Conservation (phyloP, 2,797 vertebrate species). For the Megalops cyprinoides region DNA sequence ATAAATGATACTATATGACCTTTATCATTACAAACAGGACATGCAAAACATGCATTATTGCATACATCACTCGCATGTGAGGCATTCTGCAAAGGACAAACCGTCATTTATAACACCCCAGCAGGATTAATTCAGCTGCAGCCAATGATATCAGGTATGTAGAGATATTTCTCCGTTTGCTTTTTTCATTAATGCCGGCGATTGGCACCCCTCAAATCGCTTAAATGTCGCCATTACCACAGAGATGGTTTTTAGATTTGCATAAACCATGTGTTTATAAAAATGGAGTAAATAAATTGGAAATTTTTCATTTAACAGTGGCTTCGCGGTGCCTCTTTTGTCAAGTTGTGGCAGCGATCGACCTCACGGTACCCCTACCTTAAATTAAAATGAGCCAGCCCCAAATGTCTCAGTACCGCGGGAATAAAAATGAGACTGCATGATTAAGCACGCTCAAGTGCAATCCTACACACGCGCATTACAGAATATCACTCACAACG, state of each 20-base stretch:
- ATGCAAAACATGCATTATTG: slow-evolving; percentile 83
- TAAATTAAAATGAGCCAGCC: slow-evolving; percentile 21
- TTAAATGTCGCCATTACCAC: slow-evolving; percentile 67
- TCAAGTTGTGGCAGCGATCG: slow-evolving; percentile 23
- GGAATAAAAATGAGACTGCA: slow-evolving; percentile 5
- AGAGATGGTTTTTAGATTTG: slow-evolving; percentile 78
- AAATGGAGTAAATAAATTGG: slow-evolving; percentile 67
- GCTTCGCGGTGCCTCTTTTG: slow-evolving; percentile 39
- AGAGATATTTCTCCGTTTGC: slow-evolving; percentile 59
- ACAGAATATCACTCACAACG: not conserved
- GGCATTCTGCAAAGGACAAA: slow-evolving; percentile 79
- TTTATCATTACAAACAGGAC: slow-evolving; percentile 86
- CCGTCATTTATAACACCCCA: slow-evolving; percentile 86
- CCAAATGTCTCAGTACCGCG: not conserved
- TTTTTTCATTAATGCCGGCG: slow-evolving; percentile 71
- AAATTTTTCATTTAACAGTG: slow-evolving; percentile 76
- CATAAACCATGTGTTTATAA: slow-evolving; percentile 81
- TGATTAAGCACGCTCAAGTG: slow-evolving; percentile 11
- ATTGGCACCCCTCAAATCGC: slow-evolving; percentile 71
- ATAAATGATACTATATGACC: slow-evolving; percentile 90
- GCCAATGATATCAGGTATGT: slow-evolving; percentile 73
- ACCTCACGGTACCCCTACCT: slow-evolving; percentile 9
- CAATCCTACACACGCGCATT: slow-evolving; percentile 17
- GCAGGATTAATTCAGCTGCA: slow-evolving; percentile 82
- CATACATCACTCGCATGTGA: slow-evolving; percentile 86